Evolutionary conservation across 2,113 vertebrate genomes (phyloP).

Genomic region (Illadopsis cleaveri): DNA sequence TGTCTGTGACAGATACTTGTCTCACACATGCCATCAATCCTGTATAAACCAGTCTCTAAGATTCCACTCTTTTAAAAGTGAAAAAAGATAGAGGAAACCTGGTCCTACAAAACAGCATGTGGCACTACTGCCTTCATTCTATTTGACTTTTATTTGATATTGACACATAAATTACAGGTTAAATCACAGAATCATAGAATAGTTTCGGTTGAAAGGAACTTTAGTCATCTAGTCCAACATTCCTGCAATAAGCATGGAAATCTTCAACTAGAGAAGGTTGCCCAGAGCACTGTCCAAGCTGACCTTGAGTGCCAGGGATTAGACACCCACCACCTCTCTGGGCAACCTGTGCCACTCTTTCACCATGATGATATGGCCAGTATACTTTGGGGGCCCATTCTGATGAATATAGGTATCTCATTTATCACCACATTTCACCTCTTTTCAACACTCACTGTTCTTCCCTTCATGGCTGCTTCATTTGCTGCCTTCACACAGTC

Average conservation of each 20-base stretch:
- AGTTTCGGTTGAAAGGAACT: background rate
- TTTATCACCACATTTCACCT: background rate
- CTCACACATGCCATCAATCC: background rate
- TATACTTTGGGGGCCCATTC: background rate
- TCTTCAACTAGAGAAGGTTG: background rate
- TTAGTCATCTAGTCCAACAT: background rate
- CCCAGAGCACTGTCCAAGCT: background rate
- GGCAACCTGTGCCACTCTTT: background rate
- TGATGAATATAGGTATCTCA: background rate
- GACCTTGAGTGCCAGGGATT: background rate
- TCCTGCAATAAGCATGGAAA: background rate
- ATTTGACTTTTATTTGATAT: background rate
- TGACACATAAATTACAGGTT: background rate
- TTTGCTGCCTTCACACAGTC: background rate
- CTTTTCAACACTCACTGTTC: background rate
- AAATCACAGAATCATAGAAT: background rate
- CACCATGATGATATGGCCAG: background rate
- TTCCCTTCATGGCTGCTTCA: background rate
- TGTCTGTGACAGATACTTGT: background rate
- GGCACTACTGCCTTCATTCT: background rate
- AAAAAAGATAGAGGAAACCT: background rate
- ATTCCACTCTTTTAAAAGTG: background rate
- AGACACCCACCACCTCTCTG: fast-evolving
- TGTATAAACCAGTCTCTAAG: background rate
- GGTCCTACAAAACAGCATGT: background rate